These are phyloP conservation scores for Scaptomyza hsui DNA, from an alignment of 1,140 invertebrate species.

Conservation along the genomic window DNA sequence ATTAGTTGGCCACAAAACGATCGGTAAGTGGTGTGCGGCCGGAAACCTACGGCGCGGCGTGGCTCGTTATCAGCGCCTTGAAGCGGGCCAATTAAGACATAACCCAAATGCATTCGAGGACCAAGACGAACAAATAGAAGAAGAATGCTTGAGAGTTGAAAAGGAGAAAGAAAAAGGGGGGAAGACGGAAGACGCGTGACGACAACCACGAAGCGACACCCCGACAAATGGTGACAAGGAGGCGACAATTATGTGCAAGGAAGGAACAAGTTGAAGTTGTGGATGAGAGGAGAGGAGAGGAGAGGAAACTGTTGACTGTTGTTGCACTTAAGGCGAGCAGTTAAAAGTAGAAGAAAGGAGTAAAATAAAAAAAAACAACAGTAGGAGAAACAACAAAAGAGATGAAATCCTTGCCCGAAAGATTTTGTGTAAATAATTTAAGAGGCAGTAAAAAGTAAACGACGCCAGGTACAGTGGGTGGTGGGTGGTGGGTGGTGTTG, in stretches of 20 bases:
- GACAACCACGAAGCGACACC: slow-evolving; percentile 46
- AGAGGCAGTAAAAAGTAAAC: slow-evolving; percentile 52
- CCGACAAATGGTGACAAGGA: slow-evolving; percentile 17
- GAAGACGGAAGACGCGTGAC: neutral
- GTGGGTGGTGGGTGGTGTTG: neutral
- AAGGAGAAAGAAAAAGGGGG: too few relatives aligned
- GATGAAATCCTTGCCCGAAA: slow-evolving; percentile 48
- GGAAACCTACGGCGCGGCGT: neutral
- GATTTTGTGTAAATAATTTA: slow-evolving; percentile 79
- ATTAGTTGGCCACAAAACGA: slow-evolving; percentile 56
- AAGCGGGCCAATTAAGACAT: slow-evolving; percentile 73
- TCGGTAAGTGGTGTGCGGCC: slow-evolving; percentile 15
- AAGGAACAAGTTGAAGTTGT: slow-evolving; percentile 6
- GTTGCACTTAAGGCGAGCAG: slow-evolving; percentile 26
- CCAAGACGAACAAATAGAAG: slow-evolving; percentile 21
- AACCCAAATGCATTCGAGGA: slow-evolving; percentile 70
- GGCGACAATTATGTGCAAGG: slow-evolving; percentile 46
- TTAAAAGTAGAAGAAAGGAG: neutral
- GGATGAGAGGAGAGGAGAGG: neutral
- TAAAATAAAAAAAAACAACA: neutral
- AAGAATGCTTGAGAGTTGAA: slow-evolving; percentile 7
- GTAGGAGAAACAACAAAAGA: slow-evolving; percentile 25
- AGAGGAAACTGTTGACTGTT: slow-evolving; percentile 7
- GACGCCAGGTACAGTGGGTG: slow-evolving; percentile 8
- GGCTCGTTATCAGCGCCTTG: slow-evolving; percentile 30